phyloP scores from a whole-genome alignment of 1,140 invertebrate genomes.

The Cyphomyrmex costatus region DNA sequence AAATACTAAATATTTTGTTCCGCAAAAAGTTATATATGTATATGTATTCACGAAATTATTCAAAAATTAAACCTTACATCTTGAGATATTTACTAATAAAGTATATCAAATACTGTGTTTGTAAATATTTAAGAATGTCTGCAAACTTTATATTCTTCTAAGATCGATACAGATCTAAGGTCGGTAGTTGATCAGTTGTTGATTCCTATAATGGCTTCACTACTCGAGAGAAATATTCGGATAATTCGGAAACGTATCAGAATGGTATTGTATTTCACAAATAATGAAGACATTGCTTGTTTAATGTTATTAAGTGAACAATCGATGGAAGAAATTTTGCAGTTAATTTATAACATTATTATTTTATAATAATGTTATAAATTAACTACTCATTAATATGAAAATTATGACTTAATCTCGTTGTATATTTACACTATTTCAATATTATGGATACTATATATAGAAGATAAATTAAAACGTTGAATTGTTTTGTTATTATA shows the following conservation, averaged over 20 bases:
- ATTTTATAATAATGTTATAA: no score
- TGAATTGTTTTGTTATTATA: conserved; percentile 2
- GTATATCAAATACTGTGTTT: conserved; percentile 8
- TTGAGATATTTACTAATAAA: not conserved
- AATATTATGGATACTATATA: not conserved
- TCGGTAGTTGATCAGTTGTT: not conserved
- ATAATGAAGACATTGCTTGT: not conserved
- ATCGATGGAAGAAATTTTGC: not conserved
- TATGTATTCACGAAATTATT: not conserved
- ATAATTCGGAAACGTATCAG: not conserved
- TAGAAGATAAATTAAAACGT: not conserved
- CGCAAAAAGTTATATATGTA: not conserved
- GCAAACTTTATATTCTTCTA: not conserved
- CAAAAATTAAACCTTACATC: not conserved
- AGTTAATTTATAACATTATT: conserved; percentile 5
- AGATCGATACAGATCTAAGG: not conserved
- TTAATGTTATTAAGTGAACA: not conserved
- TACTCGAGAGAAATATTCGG: not conserved
- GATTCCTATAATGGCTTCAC: not conserved
- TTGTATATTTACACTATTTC: not conserved
- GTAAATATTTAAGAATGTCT: not conserved
- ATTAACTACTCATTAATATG: not conserved
- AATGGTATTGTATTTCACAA: conserved; percentile 21
- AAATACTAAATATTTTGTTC: no score
- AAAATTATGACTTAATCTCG: not conserved